Evolutionary conservation across 2,797 vertebrate genomes (phyloP), one percentile per base, ranked within the genome.

Genomic region (Labeo calbasu): DNA sequence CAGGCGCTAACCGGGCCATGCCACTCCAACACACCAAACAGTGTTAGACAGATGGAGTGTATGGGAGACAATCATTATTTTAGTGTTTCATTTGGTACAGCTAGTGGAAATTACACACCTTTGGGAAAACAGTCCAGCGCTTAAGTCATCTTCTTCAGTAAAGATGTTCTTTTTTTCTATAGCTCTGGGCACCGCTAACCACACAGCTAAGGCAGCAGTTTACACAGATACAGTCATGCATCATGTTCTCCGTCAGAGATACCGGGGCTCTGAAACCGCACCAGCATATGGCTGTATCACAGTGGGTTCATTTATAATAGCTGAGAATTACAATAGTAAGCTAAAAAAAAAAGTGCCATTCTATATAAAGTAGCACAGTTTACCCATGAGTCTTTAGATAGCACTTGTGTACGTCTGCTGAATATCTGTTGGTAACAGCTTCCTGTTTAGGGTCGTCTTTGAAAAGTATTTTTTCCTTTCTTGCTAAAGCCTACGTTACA

Each of bases 311-410:
- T 66, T 25, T 66, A 65, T 53, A 43, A 82, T 23, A 61, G 43
- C 6, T 61, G 53, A 19, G 25, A 55, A 53, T 50, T 55, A 40
- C 19, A 66, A 82, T 46, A 7, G 4, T 25, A 46, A 48, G 59
- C 59, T 17, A 11, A 13, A 40, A 83, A 83, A 83, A 51, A 55
- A 14, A n/a, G 9, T 17, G 14, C n/a, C 2, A 32, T 66, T 51
- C 77, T 79, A 66, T 66, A 66, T 65, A 79, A 79, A 79, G 77
- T 17, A 10, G 40, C 40, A 48, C 10, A 21, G 57, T 66, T 51
- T 75, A 65, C 43, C 46, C 80, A 17, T 3, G 17, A 82, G 69
- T n/a, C 43, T 81, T 81, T 13, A 21, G 43, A 25, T 5, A 70
- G n/a, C 10, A n/a, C n/a, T 25, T 53, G n/a, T 77, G 23, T 63